Conservation (phyloP, 2,888 invertebrate species). For the Blera fallax region DNA sequence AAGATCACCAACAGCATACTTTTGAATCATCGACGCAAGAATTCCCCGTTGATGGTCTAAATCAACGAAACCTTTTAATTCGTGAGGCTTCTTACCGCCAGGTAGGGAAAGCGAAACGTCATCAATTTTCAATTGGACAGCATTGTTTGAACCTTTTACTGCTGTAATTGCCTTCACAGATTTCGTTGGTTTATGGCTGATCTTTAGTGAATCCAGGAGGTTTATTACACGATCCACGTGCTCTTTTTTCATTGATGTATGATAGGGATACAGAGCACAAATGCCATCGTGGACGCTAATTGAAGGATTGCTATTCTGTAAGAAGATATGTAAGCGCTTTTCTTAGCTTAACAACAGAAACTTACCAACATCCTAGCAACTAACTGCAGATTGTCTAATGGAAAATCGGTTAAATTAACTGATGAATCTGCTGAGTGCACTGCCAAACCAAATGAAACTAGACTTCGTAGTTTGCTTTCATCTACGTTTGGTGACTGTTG, state of each 20-base stretch:
- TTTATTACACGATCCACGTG: slow-evolving; percentile 88
- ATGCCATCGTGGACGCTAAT: slow-evolving; percentile 87
- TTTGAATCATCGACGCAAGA: slow-evolving; percentile 89
- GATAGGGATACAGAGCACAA: slow-evolving; percentile 92
- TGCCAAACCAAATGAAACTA: slow-evolving; percentile 90
- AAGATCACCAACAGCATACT: slow-evolving; percentile 91
- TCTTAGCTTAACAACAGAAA: not conserved
- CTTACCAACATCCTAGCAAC: slow-evolving; percentile 83
- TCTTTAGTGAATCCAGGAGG: slow-evolving; percentile 86
- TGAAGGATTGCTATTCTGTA: slow-evolving; percentile 87
- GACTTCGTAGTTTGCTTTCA: slow-evolving; percentile 79
- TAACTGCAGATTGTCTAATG: slow-evolving; percentile 89
- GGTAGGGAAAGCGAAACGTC: slow-evolving; percentile 82
- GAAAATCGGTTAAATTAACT: slow-evolving; percentile 91
- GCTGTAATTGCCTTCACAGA: slow-evolving; percentile 73
- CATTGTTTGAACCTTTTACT: slow-evolving; percentile 8
- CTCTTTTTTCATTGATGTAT: slow-evolving; percentile 89
- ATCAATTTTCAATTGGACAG: slow-evolving; percentile 76
- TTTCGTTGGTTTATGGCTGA: slow-evolving; percentile 75
- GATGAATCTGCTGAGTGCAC: slow-evolving; percentile 89
- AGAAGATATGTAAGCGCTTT: slow-evolving; percentile 66
- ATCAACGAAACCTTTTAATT: slow-evolving; percentile 83
- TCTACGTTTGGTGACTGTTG: slow-evolving; percentile 83
- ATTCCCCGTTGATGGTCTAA: slow-evolving; percentile 91
- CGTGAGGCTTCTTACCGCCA: slow-evolving; percentile 77